phyloP scores from a whole-genome alignment of 1,140 invertebrate genomes.

The Drosophila ficusphila region DNA sequence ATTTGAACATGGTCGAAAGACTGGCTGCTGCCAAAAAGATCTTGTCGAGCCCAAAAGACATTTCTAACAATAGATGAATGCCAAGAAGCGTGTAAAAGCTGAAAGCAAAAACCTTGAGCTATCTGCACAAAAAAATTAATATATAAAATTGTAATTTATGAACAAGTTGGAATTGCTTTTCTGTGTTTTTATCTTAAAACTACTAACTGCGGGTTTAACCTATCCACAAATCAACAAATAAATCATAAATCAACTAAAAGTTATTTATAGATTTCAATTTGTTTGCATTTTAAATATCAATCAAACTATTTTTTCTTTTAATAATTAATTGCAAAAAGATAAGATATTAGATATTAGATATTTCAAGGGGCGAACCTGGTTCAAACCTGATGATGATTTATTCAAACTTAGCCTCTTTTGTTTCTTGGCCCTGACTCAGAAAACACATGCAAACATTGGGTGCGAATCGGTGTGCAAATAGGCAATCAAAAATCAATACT shows the following conservation, averaged over 20 bases:
- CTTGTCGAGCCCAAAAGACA: conserved; percentile 34
- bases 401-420: conserved; percentile 15
- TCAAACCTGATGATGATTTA: conserved; percentile 35
- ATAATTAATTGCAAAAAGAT: conserved; percentile 35
- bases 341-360: conserved; percentile 32
- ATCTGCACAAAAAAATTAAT: not conserved
- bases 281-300: conserved; percentile 18
- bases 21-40: conserved; percentile 30
- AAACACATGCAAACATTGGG: conserved; percentile 8
- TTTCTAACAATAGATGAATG: conserved; percentile 55
- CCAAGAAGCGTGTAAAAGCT: conserved; percentile 49
- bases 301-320: conserved; percentile 6
- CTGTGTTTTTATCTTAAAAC: not conserved
- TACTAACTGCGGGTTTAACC: not conserved
- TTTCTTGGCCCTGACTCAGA: conserved; percentile 35
- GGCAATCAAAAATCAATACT: conserved; percentile 44
- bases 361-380: not conserved
- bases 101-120: conserved; percentile 40
- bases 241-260: not conserved
- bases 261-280: conserved; percentile 22
- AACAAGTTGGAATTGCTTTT: not conserved
- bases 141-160: not conserved
- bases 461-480: conserved; percentile 45
- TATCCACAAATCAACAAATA: not conserved
- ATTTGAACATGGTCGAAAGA: conserved; percentile 38